Conservation (phyloP, 2,888 invertebrate species). For the Galeopsomyia nigrocyanea region DNA sequence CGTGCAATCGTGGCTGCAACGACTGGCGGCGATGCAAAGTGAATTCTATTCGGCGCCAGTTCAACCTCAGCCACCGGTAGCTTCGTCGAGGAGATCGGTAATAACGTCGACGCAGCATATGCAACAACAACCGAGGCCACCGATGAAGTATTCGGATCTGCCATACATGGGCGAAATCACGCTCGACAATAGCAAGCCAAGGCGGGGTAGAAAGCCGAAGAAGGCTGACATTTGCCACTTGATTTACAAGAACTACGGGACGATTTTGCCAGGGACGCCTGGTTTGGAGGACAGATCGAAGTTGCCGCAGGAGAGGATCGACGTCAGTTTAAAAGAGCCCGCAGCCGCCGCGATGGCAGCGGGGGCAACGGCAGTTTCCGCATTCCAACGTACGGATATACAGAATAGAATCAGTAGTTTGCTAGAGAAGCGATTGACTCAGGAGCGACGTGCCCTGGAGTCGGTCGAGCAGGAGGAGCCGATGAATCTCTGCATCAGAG, state of each 20-base stretch:
- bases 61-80: conserved; percentile 34
- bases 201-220: conserved; percentile 90
- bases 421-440: conserved; percentile 78
- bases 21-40: conserved; percentile 81
- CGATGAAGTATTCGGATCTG: conserved; percentile 83
- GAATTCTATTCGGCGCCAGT: conserved; percentile 60
- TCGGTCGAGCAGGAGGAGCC: conserved; percentile 78
- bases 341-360: no score
- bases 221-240: conserved; percentile 93
- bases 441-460: conserved; percentile 73
- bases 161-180: conserved; percentile 96
- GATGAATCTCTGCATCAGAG: conserved; percentile 85
- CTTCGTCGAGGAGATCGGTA: conserved; percentile 59
- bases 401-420: conserved; percentile 80
- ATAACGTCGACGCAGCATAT: conserved; percentile 59
- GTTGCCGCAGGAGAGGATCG: conserved; percentile 50
- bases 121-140: conserved; percentile 53
- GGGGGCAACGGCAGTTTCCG: conserved; percentile 24
- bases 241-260: conserved; percentile 93
- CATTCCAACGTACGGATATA: conserved; percentile 74
- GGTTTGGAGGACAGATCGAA: conserved; percentile 68
- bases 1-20: conserved; percentile 78
- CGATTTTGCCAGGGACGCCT: conserved; percentile 84
- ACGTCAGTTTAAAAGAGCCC: conserved; percentile 50
- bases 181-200: conserved; percentile 86